Evolutionary conservation across 2,888 invertebrate species (phyloP), one percentile per base, ranked within the genome.

Genomic region (Nemotelus nigrinus): DNA sequence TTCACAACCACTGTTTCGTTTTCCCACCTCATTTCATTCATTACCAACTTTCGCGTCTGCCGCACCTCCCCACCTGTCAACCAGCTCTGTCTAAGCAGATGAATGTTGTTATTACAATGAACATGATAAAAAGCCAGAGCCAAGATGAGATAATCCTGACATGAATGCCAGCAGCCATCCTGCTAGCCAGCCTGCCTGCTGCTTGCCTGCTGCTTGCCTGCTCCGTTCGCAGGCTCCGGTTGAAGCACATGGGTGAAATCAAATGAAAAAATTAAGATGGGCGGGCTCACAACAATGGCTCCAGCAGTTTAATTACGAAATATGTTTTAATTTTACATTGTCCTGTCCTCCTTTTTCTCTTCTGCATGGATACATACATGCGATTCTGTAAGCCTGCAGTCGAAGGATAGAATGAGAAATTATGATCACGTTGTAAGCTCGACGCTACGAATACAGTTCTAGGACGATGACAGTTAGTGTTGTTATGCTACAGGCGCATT

Each of bases 251-350:
- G 79, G 79, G 70, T 75, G 71, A 80, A 80, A 80, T 80, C 79
- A 78, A 80, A 80, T 80, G 79, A 80, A 78, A 76, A 79, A 79
- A 80, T 80, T 80, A 79, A 79, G 79, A 79, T 79, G 79, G 80
- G 79, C 80, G 78, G 78, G 77, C 78, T 77, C 70, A 76, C 77
- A 81, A 81, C 81, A 82, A 82, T 82, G 80, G 82, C 81, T 80
- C 79, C 82, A 80, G 81, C 81, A 82, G 82, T 81, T 82, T 82
- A 82, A 82, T 82, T 82, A 82, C 81, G 82, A 82, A 82, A 82
- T 82, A 82, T 82, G 81, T 82, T 82, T 82, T 81, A 82, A 81
- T 82, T 80, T 79, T 80, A 80, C 81, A 80, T 80, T 82, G 79
- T 81, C 74, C 74, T 74, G 74, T 63, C 74, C 74, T 74, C 74